phyloP scores from a whole-genome alignment of 2,888 invertebrate species.

The Antheraea yamamai region DNA sequence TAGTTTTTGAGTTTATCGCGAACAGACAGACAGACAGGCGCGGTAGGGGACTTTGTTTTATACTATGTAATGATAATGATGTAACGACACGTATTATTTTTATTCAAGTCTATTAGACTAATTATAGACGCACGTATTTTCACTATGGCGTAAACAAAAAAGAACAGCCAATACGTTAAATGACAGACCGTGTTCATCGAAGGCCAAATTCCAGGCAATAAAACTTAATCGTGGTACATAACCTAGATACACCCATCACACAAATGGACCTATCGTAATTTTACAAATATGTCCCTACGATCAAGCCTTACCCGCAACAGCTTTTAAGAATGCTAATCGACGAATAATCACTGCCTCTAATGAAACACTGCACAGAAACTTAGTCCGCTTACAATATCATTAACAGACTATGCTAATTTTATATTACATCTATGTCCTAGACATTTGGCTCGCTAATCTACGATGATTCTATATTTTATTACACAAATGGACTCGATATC shows the following conservation, averaged over 20 bases:
- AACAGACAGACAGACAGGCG: too few species aligned
- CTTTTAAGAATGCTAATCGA: constrained; percentile 48
- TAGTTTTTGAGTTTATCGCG: too few species aligned
- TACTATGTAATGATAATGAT: too few species aligned
- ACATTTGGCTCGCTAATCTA: not conserved
- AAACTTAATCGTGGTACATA: constrained; percentile 59
- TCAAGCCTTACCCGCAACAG: constrained; percentile 38
- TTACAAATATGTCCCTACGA: constrained; percentile 53
- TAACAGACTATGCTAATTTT: not conserved
- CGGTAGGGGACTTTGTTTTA: too few species aligned
- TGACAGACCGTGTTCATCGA: constrained; percentile 46
- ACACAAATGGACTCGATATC: not conserved
- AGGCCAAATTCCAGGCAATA: constrained; percentile 66
- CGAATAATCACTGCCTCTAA: constrained; percentile 42
- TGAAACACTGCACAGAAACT: constrained; percentile 32
- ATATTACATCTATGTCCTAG: not conserved
- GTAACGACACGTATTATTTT: too few species aligned
- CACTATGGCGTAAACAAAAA: not conserved
- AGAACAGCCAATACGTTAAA: constrained; percentile 16
- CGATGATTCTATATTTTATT: not conserved
- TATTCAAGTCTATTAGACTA: not conserved
- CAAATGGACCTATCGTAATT: constrained; percentile 43
- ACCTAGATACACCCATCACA: constrained; percentile 69
- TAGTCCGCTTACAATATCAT: constrained; percentile 16
- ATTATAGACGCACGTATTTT: not conserved